Evolutionary conservation across 2,797 vertebrate species (phyloP).

Genomic region (Peromyscus aztecus): DNA sequence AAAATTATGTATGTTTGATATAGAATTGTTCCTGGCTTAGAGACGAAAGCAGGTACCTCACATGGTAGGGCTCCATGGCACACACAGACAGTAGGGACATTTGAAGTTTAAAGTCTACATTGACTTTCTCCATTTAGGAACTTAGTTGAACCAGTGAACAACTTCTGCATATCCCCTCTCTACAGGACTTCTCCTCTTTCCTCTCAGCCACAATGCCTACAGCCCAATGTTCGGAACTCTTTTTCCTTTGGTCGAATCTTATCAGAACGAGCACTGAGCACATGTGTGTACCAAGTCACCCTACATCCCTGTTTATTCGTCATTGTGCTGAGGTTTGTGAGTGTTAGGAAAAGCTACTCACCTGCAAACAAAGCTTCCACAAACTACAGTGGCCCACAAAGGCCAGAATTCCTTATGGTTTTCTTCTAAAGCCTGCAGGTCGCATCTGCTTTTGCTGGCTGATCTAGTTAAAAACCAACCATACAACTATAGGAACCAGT

Average conservation of each 20-base stretch:
- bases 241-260: constrained; percentile 41
- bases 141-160: background rate
- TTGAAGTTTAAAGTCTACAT: background rate
- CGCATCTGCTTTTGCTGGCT: background rate
- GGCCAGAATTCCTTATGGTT: constrained; percentile 52
- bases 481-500: background rate
- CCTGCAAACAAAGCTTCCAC: background rate
- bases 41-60: background rate
- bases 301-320: background rate
- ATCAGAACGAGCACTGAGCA: background rate
- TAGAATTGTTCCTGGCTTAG: background rate
- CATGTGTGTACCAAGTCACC: background rate
- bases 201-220: background rate
- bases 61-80: background rate
- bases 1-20: background rate
- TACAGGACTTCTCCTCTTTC: rapidly evolving
- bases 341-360: constrained; percentile 36
- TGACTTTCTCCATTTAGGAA: background rate
- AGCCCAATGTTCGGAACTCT: background rate
- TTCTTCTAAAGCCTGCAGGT: constrained; percentile 27
- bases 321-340: constrained; percentile 53
- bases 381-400: constrained; percentile 50
- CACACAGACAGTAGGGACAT: background rate
- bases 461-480: constrained; percentile 25
- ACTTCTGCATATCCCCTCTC: background rate